Evolutionary conservation across 2,113 vertebrate genomes (phyloP).

Genomic region (Myiozetetes cayanensis): DNA sequence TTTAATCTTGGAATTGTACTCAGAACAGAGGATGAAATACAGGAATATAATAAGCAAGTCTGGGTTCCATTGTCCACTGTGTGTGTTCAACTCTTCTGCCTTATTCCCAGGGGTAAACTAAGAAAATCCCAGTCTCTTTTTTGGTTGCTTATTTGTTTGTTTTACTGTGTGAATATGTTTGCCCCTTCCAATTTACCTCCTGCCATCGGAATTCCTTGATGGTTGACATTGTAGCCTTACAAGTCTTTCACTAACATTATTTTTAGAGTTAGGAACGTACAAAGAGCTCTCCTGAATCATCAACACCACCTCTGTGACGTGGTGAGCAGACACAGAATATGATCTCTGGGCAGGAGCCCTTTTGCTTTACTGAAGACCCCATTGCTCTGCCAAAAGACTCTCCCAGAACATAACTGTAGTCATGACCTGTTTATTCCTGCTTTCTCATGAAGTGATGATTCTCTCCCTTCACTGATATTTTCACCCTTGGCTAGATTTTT

Average conservation of each 20-base stretch:
- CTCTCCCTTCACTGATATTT: neutral
- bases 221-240: neutral
- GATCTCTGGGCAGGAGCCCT: neutral
- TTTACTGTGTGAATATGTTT: neutral
- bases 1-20: neutral
- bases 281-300: neutral
- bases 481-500: neutral
- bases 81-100: neutral
- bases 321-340: neutral
- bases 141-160: neutral
- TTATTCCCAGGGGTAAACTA: neutral
- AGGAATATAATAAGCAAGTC: neutral
- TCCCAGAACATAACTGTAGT: neutral
- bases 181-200: neutral
- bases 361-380: neutral
- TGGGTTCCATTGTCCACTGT: neutral
- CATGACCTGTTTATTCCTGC: neutral
- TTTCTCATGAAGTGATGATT: neutral
- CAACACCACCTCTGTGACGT: accelerated
- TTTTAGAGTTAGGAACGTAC: neutral
- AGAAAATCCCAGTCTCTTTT: neutral
- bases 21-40: neutral
- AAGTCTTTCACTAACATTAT: neutral
- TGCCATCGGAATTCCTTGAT: neutral
- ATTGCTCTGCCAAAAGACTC: neutral